A percentile compares a stretch with the other conserved stretches of the same genome.
Conservation (phyloP, 2,888 invertebrate genomes). For the Cryptosula pallasiana region DNA sequence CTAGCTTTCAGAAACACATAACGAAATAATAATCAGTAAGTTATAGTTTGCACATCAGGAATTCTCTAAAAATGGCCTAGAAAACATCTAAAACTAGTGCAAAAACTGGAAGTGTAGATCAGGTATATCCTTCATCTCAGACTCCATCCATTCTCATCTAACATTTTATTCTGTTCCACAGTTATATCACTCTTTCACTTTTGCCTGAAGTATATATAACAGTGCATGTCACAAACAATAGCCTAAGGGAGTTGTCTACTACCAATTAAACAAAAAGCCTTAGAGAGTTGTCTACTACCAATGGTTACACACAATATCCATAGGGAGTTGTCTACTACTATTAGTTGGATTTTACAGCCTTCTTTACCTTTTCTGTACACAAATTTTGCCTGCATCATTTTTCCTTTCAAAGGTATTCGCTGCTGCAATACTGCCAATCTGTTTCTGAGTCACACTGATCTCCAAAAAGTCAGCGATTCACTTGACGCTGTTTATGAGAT, state of each 20-base stretch:
- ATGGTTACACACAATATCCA: too few relatives aligned
- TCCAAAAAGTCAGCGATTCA: not conserved
- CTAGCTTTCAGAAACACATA: too few relatives aligned
- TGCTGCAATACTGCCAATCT: not conserved
- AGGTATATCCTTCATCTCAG: slow-evolving; percentile 24
- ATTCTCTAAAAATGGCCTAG: too few relatives aligned
- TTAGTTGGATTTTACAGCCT: too few relatives aligned
- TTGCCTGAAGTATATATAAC: not conserved
- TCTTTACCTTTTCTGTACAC: not conserved
- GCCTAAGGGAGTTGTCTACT: too few relatives aligned
- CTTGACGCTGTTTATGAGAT: not conserved
- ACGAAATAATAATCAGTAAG: too few relatives aligned
- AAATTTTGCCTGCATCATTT: not conserved
- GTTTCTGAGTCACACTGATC: not conserved
- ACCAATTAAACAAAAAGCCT: too few relatives aligned
- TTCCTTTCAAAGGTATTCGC: not conserved
- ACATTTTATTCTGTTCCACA: not conserved
- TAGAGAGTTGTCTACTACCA: too few relatives aligned
- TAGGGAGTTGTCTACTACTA: too few relatives aligned
- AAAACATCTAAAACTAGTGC: too few relatives aligned
- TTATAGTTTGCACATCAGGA: too few relatives aligned
- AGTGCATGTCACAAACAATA: too few relatives aligned
- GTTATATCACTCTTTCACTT: not conserved
- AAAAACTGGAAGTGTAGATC: not conserved
- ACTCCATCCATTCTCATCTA: slow-evolving; percentile 18